Conservation (phyloP, 2,113 vertebrate species). For the Pomatostomus ruficeps region DNA sequence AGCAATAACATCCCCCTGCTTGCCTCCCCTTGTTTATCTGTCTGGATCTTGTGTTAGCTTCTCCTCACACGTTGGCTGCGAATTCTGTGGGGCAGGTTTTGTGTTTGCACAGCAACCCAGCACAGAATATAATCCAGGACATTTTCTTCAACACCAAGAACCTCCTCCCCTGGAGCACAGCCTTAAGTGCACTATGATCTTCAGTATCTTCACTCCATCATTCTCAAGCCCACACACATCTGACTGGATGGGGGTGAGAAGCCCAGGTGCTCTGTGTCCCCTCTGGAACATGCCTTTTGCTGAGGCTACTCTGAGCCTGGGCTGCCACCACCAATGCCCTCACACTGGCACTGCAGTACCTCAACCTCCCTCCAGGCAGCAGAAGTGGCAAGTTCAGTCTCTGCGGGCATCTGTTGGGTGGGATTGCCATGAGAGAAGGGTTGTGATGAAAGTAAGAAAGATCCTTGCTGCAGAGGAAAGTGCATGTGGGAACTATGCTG, state of each 20-base stretch:
- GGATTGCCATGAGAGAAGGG: background rate
- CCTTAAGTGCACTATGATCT: background rate
- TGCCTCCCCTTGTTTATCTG: background rate
- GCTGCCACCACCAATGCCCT: background rate
- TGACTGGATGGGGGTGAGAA: background rate
- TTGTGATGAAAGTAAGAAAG: background rate
- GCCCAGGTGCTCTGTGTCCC: background rate
- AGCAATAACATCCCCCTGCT: background rate
- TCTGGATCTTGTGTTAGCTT: background rate
- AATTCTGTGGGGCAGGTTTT: background rate
- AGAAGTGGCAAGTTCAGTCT: background rate
- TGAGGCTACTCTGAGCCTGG: background rate
- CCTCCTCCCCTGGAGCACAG: background rate
- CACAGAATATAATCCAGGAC: background rate
- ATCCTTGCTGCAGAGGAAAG: background rate
- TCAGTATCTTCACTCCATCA: background rate
- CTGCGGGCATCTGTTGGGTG: background rate
- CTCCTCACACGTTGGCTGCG: background rate
- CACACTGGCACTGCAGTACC: background rate
- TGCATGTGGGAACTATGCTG: background rate
- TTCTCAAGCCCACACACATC: background rate
- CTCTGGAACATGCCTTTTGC: background rate
- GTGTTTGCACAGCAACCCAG: background rate
- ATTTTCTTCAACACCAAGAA: background rate
- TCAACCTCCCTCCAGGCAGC: background rate